phyloP scores from a whole-genome alignment of 2,113 vertebrate genomes.

The Caranx melampygus region DNA sequence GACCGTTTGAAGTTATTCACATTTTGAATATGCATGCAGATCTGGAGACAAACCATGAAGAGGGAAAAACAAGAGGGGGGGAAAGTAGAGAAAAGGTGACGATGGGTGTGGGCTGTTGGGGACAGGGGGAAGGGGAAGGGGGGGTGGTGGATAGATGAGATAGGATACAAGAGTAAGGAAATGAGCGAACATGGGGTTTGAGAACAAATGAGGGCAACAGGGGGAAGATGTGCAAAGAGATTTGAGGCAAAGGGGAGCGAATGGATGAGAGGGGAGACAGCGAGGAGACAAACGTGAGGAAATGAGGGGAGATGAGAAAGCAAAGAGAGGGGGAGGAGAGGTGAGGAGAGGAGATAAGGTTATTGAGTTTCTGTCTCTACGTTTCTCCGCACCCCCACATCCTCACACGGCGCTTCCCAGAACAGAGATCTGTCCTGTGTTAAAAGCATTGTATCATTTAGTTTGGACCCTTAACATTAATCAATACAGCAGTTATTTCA shows the following conservation, averaged over 20 bases:
- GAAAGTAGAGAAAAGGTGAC: conserved; percentile 43
- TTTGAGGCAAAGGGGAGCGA: conserved; percentile 23
- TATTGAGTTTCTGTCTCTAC: conserved; percentile 79
- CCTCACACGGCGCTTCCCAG: conserved; percentile 61
- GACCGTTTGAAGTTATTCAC: conserved; percentile 50
- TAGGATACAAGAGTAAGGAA: conserved; percentile 64
- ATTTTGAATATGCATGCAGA: conserved; percentile 59
- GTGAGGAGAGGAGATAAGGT: conserved; percentile 73
- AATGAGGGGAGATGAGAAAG: conserved; percentile 74
- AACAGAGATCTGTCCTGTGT: conserved; percentile 71
- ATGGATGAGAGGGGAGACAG: conserved; percentile 44
- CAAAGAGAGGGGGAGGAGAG: conserved; percentile 45
- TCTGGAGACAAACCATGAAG: conserved; percentile 45
- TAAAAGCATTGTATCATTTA: conserved; percentile 80
- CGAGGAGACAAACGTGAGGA: conserved; percentile 71
- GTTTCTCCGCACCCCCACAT: conserved; percentile 50
- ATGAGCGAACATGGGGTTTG: conserved; percentile 57
- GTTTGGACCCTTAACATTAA: conserved; percentile 79
- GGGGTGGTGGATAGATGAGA: conserved; percentile 42
- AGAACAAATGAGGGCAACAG: conserved; percentile 63
- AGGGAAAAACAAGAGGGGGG: conserved; percentile 8
- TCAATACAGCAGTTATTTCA: conserved; percentile 82
- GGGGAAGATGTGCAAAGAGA: conserved; percentile 45
- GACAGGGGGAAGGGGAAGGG: neutral
- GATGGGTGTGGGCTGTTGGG: conserved; percentile 15